These are phyloP conservation scores for Otocyon megalotis DNA, from an alignment of 2,113 vertebrate species.

Conservation along the genomic window DNA sequence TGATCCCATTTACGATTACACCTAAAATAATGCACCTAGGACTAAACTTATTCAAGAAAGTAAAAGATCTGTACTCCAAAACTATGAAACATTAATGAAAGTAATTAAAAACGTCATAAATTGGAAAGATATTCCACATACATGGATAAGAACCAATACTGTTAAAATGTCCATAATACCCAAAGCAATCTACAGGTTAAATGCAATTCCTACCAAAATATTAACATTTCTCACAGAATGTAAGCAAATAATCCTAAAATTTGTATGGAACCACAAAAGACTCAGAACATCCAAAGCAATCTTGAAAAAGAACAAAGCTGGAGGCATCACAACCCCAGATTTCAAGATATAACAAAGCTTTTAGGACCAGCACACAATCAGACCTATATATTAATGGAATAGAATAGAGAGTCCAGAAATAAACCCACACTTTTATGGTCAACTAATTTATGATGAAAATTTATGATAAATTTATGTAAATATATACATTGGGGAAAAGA, in stretches of 20 bases:
- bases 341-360: no score
- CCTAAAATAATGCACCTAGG: not conserved
- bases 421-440: not conserved
- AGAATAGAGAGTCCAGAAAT: not conserved
- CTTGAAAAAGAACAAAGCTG: no score
- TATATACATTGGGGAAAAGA: not conserved
- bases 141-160: not conserved
- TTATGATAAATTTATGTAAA: no score
- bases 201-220: no score
- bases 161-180: no score
- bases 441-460: not conserved
- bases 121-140: not conserved
- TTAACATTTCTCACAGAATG: no score
- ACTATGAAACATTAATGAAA: not conserved
- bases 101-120: not conserved
- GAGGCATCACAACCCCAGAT: no score
- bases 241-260: no score
- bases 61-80: not conserved
- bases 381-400: not conserved
- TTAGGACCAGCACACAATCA: not conserved
- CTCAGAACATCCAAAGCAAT: no score
- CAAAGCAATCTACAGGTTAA: no score
- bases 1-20: not conserved
- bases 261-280: no score
- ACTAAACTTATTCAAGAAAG: not conserved